phyloP scores from a whole-genome alignment of 2,113 vertebrate genomes.

The Silurus meridionalis region DNA sequence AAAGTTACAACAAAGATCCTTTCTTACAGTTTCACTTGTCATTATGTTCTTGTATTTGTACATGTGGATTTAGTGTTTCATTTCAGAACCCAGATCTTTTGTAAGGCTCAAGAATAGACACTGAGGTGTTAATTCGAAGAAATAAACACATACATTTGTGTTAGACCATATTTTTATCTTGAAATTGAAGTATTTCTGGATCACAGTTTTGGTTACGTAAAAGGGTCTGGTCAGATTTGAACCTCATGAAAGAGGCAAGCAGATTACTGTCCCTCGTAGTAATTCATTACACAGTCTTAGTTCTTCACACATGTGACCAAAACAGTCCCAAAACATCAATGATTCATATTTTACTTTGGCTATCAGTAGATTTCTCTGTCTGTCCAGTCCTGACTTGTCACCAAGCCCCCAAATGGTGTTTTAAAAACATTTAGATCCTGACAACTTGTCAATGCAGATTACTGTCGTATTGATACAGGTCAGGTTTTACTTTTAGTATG shows the following conservation, averaged over 20 bases:
- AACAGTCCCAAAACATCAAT: background rate
- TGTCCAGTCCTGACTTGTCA: background rate
- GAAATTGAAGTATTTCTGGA: background rate
- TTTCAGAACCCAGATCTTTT: background rate
- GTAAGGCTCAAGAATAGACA: background rate
- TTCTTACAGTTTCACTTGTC: background rate
- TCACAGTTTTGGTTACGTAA: background rate
- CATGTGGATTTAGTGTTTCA: background rate
- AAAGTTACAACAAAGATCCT: background rate
- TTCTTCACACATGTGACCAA: background rate
- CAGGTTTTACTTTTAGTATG: background rate
- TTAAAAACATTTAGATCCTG: background rate
- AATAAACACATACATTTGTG: background rate
- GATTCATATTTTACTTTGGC: background rate
- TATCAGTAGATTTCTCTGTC: background rate
- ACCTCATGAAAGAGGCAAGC: background rate
- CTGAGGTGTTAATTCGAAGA: background rate
- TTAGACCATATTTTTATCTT: background rate
- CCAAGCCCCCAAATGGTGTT: background rate
- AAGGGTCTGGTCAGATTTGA: background rate
- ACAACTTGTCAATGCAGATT: background rate
- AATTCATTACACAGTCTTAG: background rate
- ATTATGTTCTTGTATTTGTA: background rate
- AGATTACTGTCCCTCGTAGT: background rate
- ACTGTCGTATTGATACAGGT: background rate